phyloP scores from a whole-genome alignment of 2,797 vertebrate genomes.

The Macropodus opercularis region DNA sequence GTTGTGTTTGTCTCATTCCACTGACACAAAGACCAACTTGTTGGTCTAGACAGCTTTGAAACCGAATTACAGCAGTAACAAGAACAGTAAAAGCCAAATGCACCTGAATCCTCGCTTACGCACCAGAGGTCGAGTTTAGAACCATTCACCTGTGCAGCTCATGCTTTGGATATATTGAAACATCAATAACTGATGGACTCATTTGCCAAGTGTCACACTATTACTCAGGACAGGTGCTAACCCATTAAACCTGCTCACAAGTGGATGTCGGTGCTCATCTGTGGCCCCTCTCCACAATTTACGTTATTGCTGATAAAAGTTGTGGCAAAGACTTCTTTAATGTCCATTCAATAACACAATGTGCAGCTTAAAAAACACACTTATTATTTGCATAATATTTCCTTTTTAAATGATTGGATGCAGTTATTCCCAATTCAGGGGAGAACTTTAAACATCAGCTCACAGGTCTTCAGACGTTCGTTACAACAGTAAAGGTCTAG shows the following conservation, averaged over 20 bases:
- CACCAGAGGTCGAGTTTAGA: not conserved
- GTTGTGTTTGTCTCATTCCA: conserved; percentile 29
- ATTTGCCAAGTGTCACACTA: not conserved
- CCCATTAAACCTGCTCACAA: conserved; percentile 7
- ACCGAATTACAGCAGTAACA: not conserved
- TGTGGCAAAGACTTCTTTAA: not conserved
- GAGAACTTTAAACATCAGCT: not conserved
- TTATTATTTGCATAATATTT: conserved; percentile 52
- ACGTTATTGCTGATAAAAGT: conserved; percentile 42
- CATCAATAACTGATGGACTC: conserved; percentile 22
- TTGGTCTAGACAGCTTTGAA: not conserved
- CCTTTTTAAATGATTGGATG: conserved; percentile 11
- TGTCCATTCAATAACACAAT: not conserved
- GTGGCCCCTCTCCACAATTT: not conserved
- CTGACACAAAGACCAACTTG: conserved; percentile 28
- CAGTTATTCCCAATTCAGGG: conserved; percentile 12
- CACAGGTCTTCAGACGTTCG: too few species aligned
- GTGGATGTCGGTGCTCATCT: not conserved
- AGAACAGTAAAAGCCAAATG: conserved; percentile 6
- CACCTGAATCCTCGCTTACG: not conserved
- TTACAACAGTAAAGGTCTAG: too few species aligned
- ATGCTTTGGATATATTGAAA: conserved; percentile 9
- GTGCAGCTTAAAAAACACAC: not conserved
- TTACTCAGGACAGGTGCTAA: conserved; percentile 18
- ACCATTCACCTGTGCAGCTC: not conserved